phyloP scores from a whole-genome alignment of 2,797 vertebrate species.

The Buceros bicornis region DNA sequence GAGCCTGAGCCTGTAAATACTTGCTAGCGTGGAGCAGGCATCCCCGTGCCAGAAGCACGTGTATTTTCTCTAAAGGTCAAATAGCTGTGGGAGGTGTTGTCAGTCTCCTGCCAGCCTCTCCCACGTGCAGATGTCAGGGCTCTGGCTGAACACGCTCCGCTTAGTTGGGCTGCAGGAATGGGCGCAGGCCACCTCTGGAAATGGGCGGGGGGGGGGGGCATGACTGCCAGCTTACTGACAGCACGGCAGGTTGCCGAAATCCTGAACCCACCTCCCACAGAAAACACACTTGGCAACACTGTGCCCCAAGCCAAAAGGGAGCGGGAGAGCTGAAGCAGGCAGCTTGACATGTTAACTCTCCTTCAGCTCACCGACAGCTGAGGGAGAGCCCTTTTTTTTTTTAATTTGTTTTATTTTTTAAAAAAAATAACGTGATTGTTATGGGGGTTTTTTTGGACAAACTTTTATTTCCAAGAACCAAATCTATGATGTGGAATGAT shows the following conservation, averaged over 20 bases:
- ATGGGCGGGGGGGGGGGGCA: neutral
- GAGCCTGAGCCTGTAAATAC: slow-evolving; percentile 3
- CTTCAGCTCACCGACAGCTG: neutral
- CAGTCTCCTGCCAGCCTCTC: neutral
- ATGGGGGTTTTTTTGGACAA: neutral
- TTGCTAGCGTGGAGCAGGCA: neutral
- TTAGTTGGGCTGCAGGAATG: neutral
- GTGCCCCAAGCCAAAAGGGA: neutral
- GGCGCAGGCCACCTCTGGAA: neutral
- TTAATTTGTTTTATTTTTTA: neutral
- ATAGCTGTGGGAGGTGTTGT: slow-evolving; percentile 21
- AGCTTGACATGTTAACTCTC: neutral
- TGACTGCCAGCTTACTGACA: neutral
- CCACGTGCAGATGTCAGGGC: neutral
- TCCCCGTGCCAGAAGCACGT: neutral
- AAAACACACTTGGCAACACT: neutral
- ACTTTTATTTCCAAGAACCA: neutral
- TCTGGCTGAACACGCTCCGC: neutral
- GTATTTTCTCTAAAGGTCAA: slow-evolving; percentile 44
- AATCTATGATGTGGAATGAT: neutral
- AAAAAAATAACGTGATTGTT: neutral
- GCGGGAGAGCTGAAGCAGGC: neutral
- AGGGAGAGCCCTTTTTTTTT: neutral
- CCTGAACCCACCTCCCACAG: neutral
- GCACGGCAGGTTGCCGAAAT: neutral